Evolutionary conservation across 1,140 invertebrate species (phyloP).

Genomic region (Drosophila watanabei): DNA sequence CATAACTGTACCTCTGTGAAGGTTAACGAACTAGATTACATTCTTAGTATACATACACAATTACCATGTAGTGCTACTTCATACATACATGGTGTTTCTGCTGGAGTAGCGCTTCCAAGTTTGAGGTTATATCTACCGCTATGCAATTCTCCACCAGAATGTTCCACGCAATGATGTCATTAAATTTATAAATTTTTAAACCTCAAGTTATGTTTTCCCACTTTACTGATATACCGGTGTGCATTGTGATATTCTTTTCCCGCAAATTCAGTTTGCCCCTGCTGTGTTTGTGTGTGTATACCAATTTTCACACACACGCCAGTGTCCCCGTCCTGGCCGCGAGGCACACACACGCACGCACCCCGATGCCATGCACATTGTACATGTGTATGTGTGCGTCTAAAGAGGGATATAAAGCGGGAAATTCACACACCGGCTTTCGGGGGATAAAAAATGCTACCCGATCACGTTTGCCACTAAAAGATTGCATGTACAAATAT

Average conservation of each 20-base stretch:
- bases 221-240: conserved; percentile 5
- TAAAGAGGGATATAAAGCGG: conserved; percentile 62
- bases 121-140: conserved; percentile 33
- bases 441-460: conserved; percentile 10
- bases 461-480: conserved; percentile 17
- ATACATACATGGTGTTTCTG: conserved; percentile 10
- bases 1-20: conserved; percentile 13
- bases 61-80: conserved; percentile 13
- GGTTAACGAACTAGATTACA: neutral
- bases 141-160: conserved; percentile 11
- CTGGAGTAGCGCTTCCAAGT: neutral
- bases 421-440: conserved; percentile 61
- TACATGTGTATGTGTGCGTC: conserved; percentile 19
- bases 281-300: conserved; percentile 80
- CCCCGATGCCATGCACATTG: conserved; percentile 6
- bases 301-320: conserved; percentile 54
- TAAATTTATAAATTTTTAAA: neutral
- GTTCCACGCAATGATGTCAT: conserved; percentile 33
- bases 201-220: conserved; percentile 24
- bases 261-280: conserved; percentile 21
- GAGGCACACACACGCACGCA: conserved; percentile 2
- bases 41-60: conserved; percentile 30
- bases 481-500: neutral
- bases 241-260: conserved; percentile 18
- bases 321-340: conserved; percentile 30